These are phyloP conservation scores for Chymomyza procnemis DNA, from an alignment of 2,888 invertebrate genomes.

Conservation along the genomic window DNA sequence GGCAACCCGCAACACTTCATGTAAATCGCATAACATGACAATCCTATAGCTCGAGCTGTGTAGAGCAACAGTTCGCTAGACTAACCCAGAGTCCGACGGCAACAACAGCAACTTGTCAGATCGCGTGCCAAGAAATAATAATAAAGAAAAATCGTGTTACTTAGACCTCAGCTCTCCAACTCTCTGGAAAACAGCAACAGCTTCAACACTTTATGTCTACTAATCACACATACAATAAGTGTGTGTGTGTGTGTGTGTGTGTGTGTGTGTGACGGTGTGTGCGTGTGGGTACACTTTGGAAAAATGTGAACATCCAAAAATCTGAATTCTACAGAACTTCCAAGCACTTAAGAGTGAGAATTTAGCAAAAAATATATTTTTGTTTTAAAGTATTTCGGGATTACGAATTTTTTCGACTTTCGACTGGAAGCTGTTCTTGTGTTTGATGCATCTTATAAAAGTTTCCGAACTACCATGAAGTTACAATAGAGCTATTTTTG, in stretches of 20 bases:
- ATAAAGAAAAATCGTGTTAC: constrained; percentile 70
- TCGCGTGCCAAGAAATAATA: constrained; percentile 73
- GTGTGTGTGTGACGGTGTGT: too few relatives aligned
- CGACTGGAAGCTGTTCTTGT: too few relatives aligned
- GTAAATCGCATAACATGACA: constrained; percentile 63
- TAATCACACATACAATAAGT: constrained; percentile 33
- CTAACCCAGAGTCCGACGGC: constrained; percentile 58
- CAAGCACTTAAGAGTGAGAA: too few relatives aligned
- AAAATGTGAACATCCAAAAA: too few relatives aligned
- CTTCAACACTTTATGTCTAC: constrained; percentile 54
- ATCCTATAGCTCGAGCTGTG: constrained; percentile 40
- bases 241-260: neutral
- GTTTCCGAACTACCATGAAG: too few relatives aligned
- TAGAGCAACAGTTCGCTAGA: constrained; percentile 64
- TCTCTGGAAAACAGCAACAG: constrained; percentile 31
- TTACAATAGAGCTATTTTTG: too few relatives aligned
- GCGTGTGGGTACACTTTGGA: too few relatives aligned
- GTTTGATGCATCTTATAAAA: too few relatives aligned
- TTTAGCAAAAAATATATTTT: too few relatives aligned
- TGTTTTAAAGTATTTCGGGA: too few relatives aligned
- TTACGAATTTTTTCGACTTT: too few relatives aligned
- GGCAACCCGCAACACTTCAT: constrained; percentile 45
- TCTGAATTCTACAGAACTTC: too few relatives aligned
- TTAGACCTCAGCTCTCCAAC: constrained; percentile 46
- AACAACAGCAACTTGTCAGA: constrained; percentile 53